These are phyloP conservation scores for Bombyx huttoni DNA, from an alignment of 2,888 invertebrate genomes.

Conservation along the genomic window DNA sequence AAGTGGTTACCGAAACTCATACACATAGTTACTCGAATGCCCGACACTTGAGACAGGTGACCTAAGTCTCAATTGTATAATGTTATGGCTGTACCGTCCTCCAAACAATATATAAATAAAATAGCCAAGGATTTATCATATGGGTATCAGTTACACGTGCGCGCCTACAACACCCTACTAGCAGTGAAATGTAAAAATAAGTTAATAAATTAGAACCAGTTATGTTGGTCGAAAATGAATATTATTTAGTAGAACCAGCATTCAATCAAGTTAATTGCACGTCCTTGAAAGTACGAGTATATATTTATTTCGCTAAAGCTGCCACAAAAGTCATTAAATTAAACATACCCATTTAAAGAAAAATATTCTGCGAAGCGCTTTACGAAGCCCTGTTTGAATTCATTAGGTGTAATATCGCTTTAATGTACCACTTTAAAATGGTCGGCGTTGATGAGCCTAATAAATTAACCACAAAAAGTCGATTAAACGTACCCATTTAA, in stretches of 20 bases:
- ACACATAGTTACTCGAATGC: too few relatives aligned
- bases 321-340: conserved; percentile 37
- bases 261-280: conserved; percentile 37
- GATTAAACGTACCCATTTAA: conserved; percentile 43
- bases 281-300: conserved; percentile 27
- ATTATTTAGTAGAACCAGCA: conserved; percentile 1
- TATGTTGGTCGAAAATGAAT: background rate
- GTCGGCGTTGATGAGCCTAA: background rate
- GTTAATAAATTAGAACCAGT: background rate
- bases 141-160: too few relatives aligned
- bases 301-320: conserved; percentile 35
- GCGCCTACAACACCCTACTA: too few relatives aligned
- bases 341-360: conserved; percentile 41
- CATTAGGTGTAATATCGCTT: background rate
- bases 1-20: too few relatives aligned
- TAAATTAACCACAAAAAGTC: conserved; percentile 17
- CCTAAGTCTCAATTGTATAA: too few relatives aligned
- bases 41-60: too few relatives aligned
- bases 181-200: too few relatives aligned
- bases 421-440: background rate
- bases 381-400: conserved; percentile 13
- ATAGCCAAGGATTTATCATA: too few relatives aligned
- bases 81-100: too few relatives aligned
- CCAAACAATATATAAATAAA: too few relatives aligned
- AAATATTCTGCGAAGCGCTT: conserved; percentile 37